Percentiles rank a stretch among this genome's conserved stretches.
These are phyloP conservation scores for Artibeus jamaicensis DNA, from an alignment of 2,797 vertebrate genomes.

Conservation along the genomic window DNA sequence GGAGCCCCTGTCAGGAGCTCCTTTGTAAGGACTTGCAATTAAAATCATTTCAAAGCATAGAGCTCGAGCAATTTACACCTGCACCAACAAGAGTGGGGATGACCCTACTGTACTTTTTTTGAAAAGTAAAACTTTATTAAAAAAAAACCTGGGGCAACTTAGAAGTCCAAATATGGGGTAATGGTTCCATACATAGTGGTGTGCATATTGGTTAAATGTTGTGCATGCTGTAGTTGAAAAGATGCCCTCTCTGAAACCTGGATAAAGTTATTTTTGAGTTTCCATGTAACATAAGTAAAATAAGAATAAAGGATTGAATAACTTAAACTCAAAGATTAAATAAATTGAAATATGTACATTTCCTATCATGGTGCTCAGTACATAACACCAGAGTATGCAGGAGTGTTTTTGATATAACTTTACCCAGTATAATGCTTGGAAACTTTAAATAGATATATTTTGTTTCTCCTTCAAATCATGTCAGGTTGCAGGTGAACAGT, in stretches of 20 bases:
- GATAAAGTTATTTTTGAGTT: not conserved
- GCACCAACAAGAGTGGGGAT: not conserved
- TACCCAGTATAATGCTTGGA: not conserved
- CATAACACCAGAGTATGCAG: not conserved
- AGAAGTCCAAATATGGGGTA: constrained; percentile 32
- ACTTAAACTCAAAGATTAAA: not conserved
- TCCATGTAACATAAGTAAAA: not conserved
- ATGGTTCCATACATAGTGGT: not conserved
- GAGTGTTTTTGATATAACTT: not conserved
- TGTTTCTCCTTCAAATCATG: not conserved
- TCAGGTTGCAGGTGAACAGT: not conserved
- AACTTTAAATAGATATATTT: not conserved
- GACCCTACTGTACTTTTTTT: not conserved
- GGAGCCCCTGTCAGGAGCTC: not conserved
- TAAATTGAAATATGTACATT: not conserved
- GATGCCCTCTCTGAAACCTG: not conserved
- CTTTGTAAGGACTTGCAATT: not conserved
- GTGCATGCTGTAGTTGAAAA: not conserved
- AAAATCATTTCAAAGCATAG: not conserved
- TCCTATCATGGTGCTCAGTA: not conserved
- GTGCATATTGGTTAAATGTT: not conserved
- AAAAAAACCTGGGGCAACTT: not conserved
- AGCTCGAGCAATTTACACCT: not conserved
- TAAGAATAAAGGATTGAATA: not conserved
- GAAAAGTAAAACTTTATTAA: not conserved